Evolutionary conservation across 2,797 vertebrate genomes (phyloP).

Genomic region (Paedocypris micromegethes): DNA sequence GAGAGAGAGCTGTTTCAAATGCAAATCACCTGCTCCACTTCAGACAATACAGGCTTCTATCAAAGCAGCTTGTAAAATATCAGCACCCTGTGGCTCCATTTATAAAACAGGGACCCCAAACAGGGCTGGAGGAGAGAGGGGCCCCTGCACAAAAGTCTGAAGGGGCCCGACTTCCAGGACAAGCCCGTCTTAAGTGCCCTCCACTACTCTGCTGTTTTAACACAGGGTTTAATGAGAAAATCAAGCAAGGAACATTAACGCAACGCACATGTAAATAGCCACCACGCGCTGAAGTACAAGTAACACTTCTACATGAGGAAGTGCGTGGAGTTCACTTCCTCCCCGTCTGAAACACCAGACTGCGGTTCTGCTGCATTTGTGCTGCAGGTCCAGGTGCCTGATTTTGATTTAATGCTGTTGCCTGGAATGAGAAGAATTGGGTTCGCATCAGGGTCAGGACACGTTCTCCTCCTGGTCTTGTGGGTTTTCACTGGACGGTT

Average conservation of each 20-base stretch:
- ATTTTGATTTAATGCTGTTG: no score
- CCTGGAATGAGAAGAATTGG: no score
- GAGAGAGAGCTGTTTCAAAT: conserved; percentile 66
- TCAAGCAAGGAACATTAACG: conserved; percentile 15
- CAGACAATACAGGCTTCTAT: conserved; percentile 62
- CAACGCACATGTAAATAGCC: conserved; percentile 22
- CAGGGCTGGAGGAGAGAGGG: conserved; percentile 55
- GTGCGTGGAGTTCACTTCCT: not conserved
- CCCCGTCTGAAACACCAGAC: not conserved
- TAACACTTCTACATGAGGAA: not conserved
- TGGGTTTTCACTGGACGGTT: no score
- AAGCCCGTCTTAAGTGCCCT: conserved; percentile 22
- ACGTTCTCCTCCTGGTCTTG: no score
- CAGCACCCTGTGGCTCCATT: conserved; percentile 64
- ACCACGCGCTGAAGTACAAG: conserved; percentile 1
- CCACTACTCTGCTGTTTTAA: conserved; percentile 24
- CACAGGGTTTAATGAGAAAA: conserved; percentile 30
- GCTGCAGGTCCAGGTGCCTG: no score
- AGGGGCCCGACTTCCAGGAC: conserved; percentile 31
- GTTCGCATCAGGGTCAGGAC: no score
- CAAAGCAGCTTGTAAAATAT: conserved; percentile 68
- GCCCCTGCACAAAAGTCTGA: conserved; percentile 37
- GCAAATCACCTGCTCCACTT: conserved; percentile 64
- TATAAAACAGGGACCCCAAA: conserved; percentile 59
- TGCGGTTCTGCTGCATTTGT: conserved; percentile 14